Evolutionary conservation across 2,888 invertebrate species (phyloP), one percentile per base, ranked within the genome.

Genomic region (Caradrina clavipalpis): DNA sequence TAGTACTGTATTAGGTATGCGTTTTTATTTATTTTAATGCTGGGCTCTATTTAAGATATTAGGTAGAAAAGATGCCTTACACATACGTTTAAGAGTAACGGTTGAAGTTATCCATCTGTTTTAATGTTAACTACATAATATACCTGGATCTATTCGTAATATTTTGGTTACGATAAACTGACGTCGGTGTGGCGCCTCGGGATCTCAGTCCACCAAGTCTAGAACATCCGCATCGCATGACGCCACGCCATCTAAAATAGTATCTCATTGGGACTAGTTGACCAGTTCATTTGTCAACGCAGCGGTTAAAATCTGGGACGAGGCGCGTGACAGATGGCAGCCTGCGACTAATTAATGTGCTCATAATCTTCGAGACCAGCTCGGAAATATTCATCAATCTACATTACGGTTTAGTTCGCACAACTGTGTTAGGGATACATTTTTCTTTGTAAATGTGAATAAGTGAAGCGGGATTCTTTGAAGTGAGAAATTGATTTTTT

Each of bases 281-380:
- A 61, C 54, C 69, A 60, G 72, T 78, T 66, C 78, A 82, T 82
- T 82, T 78, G 76, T 82, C 82, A 83, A 57, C 72, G 70, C 51
- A 74, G 76, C 64, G 67, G 78, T 81, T 82, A 70, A 73, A 83
- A 83, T 81, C 79, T 81, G 84, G 69, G 73, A 42, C 76, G 68
- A 70, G 54, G 57, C 62, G 68, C 59, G 70, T 83, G 84, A 82
- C 84, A 84, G 73, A 82, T 78, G 73, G 59, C 39, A 26, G 66
- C 74, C 81, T 73, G 81, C 68, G 64, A 70, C 84, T 82, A 82
- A 82, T 82, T 82, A 83, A 82, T 84, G 82, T 56, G 57, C 76
- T 73, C 73, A 79, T 82, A 82, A 82, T 83, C 79, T 73, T 69
- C 50, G 67, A 56, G 58, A 72, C 76, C 63, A 73, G 81, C 67